Base-by-base conservation (phyloP, 1,140 invertebrate genomes). In the Brachionus plicatilis region DNA sequence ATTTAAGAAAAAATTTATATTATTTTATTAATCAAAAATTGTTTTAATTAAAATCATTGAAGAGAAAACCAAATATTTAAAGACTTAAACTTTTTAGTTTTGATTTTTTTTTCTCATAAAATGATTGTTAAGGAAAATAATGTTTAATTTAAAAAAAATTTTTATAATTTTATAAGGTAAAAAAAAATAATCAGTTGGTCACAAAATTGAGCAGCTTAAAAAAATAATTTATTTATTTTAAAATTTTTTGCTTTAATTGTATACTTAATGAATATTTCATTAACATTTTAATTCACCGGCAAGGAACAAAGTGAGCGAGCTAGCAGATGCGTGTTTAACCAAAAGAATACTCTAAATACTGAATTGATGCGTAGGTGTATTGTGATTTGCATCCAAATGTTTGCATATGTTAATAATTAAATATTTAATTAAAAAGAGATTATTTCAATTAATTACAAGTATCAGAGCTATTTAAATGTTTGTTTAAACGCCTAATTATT, bases 401-500 rank as follows among this genome's bases (percentile, higher is more conserved):
- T 41, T 72, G 68, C 68, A 72, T 72, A 72, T 72, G 29, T 43
- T 43, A 45, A 72, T 41, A 72, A 68, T 68, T 33, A 41, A 72
- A 72, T 41, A 41, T 72, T 41, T 43, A 72, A 72, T 72, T 72
- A 72, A 41, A 72, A 72, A 72, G 33, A 72, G 68, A 72, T 72
- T 72, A 72, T 72, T 41, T 72, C n/a, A 20, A 43, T 72, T 72
- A 72, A 27, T 37, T 37, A 37, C 33, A 72, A 72, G 68, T 72
- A 72, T 43, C 68, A 43, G 17, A 72, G 9, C 12, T 20, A 41
- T 41, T 72, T 72, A 2, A 41, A 72, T 72, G 17, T 72, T 72
- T 72, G 37, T 24, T 60, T 60, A 72, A 43, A 72, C 68, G 37
- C 68, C 68, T 72, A 37, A 68, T 72, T 72, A 72, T 72, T n/a